Conservation (phyloP, 2,113 vertebrate genomes). For the Rhea americana region DNA sequence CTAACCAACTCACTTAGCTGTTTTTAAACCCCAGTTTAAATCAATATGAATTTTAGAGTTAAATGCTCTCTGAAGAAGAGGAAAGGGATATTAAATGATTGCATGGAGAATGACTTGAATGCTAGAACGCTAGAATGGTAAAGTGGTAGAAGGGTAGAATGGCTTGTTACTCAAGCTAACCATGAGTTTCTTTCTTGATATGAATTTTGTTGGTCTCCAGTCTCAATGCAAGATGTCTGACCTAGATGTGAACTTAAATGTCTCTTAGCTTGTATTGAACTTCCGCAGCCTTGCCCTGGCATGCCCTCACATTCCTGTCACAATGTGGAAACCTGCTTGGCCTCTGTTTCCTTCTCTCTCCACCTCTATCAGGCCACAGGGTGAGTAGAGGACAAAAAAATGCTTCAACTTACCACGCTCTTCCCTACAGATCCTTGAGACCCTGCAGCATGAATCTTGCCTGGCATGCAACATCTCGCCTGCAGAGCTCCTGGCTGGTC, state of each 20-base stretch:
- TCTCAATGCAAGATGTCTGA: not conserved
- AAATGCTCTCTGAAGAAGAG: not conserved
- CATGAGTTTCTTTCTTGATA: accelerated
- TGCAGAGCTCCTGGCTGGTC: not conserved
- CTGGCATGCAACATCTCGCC: not conserved
- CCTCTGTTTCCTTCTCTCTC: not conserved
- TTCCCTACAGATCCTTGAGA: not conserved
- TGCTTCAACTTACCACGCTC: not conserved
- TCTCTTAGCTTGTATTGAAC: not conserved
- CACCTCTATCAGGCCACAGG: not conserved
- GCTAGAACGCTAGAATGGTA: no score
- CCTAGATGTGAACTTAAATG: not conserved
- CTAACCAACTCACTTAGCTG: not conserved
- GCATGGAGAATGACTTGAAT: not conserved
- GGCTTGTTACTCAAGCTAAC: not conserved
- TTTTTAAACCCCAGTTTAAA: not conserved
- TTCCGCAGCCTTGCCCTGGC: not conserved
- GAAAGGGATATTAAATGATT: not conserved
- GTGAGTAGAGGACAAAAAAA: not conserved
- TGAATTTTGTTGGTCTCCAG: not conserved
- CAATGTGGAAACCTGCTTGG: not conserved
- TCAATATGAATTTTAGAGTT: not conserved
- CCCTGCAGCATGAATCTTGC: not conserved
- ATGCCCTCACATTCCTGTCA: not conserved
- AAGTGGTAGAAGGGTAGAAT: no score